These are phyloP conservation scores for Palythoa caribaeorum DNA, from an alignment of 92 coral and sea anemone species.

Conservation along the genomic window DNA sequence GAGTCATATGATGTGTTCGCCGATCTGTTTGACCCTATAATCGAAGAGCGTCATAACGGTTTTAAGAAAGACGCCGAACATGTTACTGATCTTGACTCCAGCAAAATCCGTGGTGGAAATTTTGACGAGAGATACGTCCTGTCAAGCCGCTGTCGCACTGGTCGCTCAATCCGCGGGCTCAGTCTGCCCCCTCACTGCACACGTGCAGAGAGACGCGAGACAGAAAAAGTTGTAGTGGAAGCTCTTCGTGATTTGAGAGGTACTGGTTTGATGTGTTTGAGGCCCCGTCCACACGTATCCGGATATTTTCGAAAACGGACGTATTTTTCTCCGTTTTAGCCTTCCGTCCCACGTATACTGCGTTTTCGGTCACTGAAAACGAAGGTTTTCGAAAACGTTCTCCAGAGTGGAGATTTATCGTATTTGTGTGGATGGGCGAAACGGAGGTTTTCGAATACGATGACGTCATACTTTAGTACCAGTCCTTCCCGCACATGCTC, in stretches of 20 bases:
- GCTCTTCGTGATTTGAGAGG: constrained; percentile 91
- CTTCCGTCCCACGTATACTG: not conserved
- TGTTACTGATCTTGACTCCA: constrained; percentile 83
- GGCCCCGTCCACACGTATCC: no score
- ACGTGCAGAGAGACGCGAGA: constrained; percentile 94
- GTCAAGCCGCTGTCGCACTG: constrained; percentile 95
- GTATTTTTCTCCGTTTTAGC: not conserved
- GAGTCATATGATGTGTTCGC: constrained; percentile 84
- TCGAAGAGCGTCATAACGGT: constrained; percentile 93
- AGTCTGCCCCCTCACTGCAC: constrained; percentile 97
- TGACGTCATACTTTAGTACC: no score
- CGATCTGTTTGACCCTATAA: constrained; percentile 92
- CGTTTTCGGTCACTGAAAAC: no score
- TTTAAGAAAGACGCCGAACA: constrained; percentile 86
- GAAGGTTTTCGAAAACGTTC: no score
- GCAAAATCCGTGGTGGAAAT: constrained; percentile 85
- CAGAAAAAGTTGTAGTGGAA: constrained; percentile 78
- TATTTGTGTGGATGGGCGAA: no score
- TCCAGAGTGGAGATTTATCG: no score
- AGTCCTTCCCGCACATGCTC: no score
- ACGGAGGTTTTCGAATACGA: no score
- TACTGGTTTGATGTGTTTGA: not conserved
- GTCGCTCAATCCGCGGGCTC: constrained; percentile 87
- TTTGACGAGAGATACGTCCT: constrained; percentile 87
- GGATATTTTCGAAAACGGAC: not conserved